These are phyloP conservation scores for Uria aalge DNA, from an alignment of 2,113 vertebrate genomes.

Conservation along the genomic window DNA sequence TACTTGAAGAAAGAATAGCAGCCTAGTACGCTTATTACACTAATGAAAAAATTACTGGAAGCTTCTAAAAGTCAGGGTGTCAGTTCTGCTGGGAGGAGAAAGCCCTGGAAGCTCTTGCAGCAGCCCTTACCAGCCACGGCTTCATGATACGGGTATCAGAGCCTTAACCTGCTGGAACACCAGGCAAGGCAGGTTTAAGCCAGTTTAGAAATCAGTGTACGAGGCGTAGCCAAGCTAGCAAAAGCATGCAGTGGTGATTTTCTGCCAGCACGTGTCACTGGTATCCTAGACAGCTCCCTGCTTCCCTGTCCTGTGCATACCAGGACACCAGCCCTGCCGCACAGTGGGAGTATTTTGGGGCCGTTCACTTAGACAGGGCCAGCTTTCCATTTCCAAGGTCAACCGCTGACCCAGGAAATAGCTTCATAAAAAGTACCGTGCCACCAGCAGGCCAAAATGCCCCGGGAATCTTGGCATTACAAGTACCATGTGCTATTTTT, in stretches of 20 bases:
- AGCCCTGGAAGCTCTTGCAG: background rate
- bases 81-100: background rate
- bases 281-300: conserved; percentile 43
- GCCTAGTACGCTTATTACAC: background rate
- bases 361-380: background rate
- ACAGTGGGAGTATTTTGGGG: conserved; percentile 38
- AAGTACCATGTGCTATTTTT: conserved; percentile 33
- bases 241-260: conserved; percentile 37
- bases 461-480: conserved; percentile 43
- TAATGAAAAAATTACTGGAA: background rate
- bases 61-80: background rate
- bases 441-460: conserved; percentile 45
- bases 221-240: background rate
- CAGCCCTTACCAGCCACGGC: background rate
- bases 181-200: background rate
- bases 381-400: conserved; percentile 59
- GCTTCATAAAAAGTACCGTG: conserved; percentile 23
- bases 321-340: background rate
- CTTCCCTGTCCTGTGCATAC: background rate
- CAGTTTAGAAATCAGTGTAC: background rate
- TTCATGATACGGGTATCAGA: background rate
- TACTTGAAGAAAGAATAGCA: background rate
- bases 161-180: background rate
- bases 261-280: conserved; percentile 64
- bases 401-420: conserved; percentile 54